Evolutionary conservation across 2,797 vertebrate genomes (phyloP).

Genomic region (Eremophila alpestris): DNA sequence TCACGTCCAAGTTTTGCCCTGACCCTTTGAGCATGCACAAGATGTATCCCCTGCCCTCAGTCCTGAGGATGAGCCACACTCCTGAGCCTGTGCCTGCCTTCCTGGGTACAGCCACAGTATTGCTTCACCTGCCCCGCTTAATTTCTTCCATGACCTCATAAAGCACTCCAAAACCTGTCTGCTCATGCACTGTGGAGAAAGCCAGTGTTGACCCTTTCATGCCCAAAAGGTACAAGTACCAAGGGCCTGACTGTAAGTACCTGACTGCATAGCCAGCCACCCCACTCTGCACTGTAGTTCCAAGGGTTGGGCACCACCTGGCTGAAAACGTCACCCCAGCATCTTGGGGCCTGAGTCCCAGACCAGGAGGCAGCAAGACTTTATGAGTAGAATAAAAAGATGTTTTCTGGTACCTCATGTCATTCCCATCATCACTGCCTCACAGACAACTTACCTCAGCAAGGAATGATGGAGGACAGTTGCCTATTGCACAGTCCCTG

Average conservation of each 20-base stretch:
- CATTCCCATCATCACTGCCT: background rate
- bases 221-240: background rate
- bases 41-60: fast-evolving
- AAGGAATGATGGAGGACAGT: background rate
- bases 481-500: background rate
- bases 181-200: background rate
- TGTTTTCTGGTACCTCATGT: background rate
- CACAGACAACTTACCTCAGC: background rate
- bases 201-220: background rate
- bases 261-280: background rate
- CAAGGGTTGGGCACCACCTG: background rate
- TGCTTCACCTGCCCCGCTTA: background rate
- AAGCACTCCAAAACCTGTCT: background rate
- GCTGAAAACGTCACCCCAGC: background rate
- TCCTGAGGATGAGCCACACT: fast-evolving
- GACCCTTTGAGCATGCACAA: fast-evolving
- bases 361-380: background rate
- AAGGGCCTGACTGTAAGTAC: background rate
- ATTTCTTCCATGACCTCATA: background rate
- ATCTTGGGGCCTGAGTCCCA: background rate
- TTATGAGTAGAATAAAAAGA: background rate
- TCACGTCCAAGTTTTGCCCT: background rate
- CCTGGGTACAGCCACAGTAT: background rate
- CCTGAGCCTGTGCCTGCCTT: background rate
- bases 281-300: fast-evolving